Evolutionary conservation across 1,140 invertebrate genomes (phyloP).

Genomic region (Cyclargus thomasi): DNA sequence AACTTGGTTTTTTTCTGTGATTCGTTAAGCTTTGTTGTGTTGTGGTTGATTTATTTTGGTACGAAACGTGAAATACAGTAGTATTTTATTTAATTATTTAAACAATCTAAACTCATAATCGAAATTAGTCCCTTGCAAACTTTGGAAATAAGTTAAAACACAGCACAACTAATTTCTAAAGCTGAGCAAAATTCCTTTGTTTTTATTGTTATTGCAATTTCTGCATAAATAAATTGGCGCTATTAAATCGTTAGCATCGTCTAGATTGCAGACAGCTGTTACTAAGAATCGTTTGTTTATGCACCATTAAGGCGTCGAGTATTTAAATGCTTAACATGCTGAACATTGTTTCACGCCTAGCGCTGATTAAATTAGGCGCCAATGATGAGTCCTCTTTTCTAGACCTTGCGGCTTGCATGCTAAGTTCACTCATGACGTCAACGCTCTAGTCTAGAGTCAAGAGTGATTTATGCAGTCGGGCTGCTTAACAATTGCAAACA

Average conservation of each 20-base stretch:
- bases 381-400: neutral
- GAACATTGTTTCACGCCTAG: conserved; percentile 2
- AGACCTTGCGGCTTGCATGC: neutral
- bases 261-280: conserved; percentile 10
- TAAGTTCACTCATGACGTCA: neutral
- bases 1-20: neutral
- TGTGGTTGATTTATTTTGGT: no score
- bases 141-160: no score
- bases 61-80: no score
- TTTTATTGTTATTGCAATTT: neutral
- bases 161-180: no score
- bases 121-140: no score
- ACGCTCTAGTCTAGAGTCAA: neutral
- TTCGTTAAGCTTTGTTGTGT: no score
- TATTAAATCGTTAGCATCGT: neutral
- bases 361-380: neutral
- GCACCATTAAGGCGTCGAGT: neutral
- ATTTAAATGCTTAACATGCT: conserved; percentile 6
- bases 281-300: conserved; percentile 3
- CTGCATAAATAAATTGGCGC: neutral
- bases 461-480: no score
- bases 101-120: no score
- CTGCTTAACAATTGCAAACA: no score
- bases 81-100: no score
- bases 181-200: no score